Evolutionary conservation across 64 coral and sea anemone species (phyloP), one percentile per base, ranked within the genome.

Genomic region (Dendronephthya gigantea): DNA sequence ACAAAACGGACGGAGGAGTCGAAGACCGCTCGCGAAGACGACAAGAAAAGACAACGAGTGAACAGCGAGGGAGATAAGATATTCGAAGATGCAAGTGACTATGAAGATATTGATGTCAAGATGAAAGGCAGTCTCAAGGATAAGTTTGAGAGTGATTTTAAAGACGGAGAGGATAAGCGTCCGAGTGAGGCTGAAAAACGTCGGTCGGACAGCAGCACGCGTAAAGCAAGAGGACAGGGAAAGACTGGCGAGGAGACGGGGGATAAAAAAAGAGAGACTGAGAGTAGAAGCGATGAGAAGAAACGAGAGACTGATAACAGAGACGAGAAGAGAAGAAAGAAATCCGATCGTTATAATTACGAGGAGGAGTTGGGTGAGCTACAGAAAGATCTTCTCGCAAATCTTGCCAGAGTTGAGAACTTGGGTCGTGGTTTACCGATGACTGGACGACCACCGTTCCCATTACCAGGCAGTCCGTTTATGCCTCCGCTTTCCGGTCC

Each of bases 51-150:
- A 2, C 32, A 33, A 79, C 2, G 72, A 2, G 29, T 8, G 28
- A 34, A 79, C 32, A 34, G 30, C 32, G 27, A 79, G 13, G 72
- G 72, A 35, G 31, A 39, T 79, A 79, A 79, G 37, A 79, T 79
- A 36, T 79, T 79, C 22, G 72, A 79, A 39, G 72, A 79, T 79
- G 72, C 72, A 36, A 79, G 72, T 39, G 72, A 79, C 36, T 79
- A 79, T 39, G 72, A 79, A 35, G 31, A 8, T 5, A 79, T 35
- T 2, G 72, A 39, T 39, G 72, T 36, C 15, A 29, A 30, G 30
- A 79, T 17, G 72, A 15, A 79, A 36, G 32, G 28, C 15, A 10
- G 10, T 38, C 25, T 34, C 7, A 79, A 79, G 31, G 36, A 30
- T 17, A 0, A 33, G 32, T 79, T 34, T 35, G 32, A 79, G 37